Evolutionary conservation across 2,113 vertebrate species (phyloP).

Genomic region (Pyxicephalus adspersus): DNA sequence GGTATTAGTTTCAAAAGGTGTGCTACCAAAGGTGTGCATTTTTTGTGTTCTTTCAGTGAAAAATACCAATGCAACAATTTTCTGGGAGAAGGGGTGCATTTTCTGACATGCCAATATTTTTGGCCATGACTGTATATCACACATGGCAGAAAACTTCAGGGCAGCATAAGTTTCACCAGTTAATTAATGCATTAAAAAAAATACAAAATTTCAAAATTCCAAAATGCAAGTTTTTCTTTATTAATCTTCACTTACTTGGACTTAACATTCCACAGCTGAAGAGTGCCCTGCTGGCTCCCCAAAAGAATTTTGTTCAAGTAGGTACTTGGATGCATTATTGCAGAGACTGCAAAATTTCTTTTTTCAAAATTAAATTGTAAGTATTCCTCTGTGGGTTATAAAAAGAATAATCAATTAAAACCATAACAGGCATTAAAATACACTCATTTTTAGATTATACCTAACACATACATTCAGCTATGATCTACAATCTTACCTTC

Average conservation of each 20-base stretch:
- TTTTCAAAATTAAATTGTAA: conserved; percentile 86
- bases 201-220: neutral
- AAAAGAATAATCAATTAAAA: conserved; percentile 14
- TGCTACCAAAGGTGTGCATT: too few species aligned
- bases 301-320: conserved; percentile 97
- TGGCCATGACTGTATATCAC: too few species aligned
- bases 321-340: conserved; percentile 92
- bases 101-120: too few species aligned
- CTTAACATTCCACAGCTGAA: conserved; percentile 97
- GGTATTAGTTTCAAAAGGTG: too few species aligned
- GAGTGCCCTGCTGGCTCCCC: conserved; percentile 88
- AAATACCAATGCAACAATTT: too few species aligned
- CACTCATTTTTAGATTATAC: conserved; percentile 48
- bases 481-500: conserved; percentile 74
- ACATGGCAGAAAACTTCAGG: too few species aligned
- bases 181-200: too few species aligned
- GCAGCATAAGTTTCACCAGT: too few species aligned
- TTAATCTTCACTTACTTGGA: conserved; percentile 80
- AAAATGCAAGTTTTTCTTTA: neutral
- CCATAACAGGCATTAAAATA: neutral
- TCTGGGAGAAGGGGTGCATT: too few species aligned
- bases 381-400: conserved; percentile 81
- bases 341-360: conserved; percentile 81
- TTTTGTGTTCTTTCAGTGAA: too few species aligned
- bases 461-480: conserved; percentile 21